Percentiles rank a stretch among this genome's conserved stretches.
These are phyloP conservation scores for Gymnocheta viridis DNA, from an alignment of 2,888 invertebrate species.

Conservation along the genomic window DNA sequence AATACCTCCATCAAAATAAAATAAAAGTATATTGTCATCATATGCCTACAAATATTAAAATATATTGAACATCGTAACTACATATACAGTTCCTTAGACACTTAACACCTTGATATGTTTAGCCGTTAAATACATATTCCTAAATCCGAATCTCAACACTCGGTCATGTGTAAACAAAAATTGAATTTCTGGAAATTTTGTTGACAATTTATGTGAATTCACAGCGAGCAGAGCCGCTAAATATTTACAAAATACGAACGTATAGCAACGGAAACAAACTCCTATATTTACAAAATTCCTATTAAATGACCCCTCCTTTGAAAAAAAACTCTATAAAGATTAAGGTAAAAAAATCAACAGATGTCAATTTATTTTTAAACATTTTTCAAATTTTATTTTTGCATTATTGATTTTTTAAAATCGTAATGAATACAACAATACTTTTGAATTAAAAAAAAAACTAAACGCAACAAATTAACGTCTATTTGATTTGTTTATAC, in stretches of 20 bases:
- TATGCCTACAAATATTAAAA: neutral
- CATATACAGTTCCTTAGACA: neutral
- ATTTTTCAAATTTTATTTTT: conserved; percentile 8
- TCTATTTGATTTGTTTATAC: conserved; percentile 68
- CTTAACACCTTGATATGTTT: conserved; percentile 19
- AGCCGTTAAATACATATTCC: neutral
- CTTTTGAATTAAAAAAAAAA: conserved; percentile 16
- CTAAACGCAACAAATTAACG: conserved; percentile 64
- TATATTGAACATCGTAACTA: neutral
- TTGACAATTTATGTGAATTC: conserved; percentile 19
- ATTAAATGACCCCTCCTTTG: conserved; percentile 63
- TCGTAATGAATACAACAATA: conserved; percentile 23
- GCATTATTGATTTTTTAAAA: conserved; percentile 56
- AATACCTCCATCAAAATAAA: conserved; percentile 22
- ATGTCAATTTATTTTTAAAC: conserved; percentile 60
- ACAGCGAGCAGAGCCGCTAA: conserved; percentile 23
- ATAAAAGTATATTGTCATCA: neutral
- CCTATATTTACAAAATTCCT: conserved; percentile 62
- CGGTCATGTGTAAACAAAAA: conserved; percentile 17
- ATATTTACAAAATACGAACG: conserved; percentile 38
- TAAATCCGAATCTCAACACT: neutral
- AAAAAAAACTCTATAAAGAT: conserved; percentile 14
- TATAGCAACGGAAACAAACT: conserved; percentile 33
- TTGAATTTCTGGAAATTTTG: conserved; percentile 11
- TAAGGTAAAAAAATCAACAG: conserved; percentile 57